Evolutionary conservation across 2,113 vertebrate species (phyloP), one percentile per base, ranked within the genome.

Genomic region (Lichenostomus cassidix): DNA sequence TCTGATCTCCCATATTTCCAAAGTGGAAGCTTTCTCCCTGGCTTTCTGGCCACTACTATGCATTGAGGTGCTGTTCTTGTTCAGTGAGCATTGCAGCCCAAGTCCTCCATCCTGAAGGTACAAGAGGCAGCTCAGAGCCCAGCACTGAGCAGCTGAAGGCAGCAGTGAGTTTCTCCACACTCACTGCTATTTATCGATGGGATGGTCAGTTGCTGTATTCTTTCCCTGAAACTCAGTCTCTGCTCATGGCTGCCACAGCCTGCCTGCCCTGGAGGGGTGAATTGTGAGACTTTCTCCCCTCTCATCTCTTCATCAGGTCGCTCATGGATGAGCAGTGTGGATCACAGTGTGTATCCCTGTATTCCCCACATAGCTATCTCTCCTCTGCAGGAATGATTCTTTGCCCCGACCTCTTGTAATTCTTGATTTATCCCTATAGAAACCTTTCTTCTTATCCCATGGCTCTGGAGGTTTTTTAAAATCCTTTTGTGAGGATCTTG

Each of bases 181-280:
- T 80, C 35, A 19, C 6, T 59, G 28, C 77, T 60, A 5, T 53
- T 42, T 27, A 16, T 55, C 1, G 0, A 6, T 2, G 4, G 20
- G 29, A 39, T 3, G 6, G 18, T 84, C 69, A 33, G 23, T 69
- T 74, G 33, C 58, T 80, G 24, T 52, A 74, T 71, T 46, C 59
- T 63, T 39, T 42, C 50, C 35, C 69, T 41, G 44, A 63, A 64
- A 59, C 37, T 47, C 35, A 4, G 37, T 29, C 46, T 90, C 4
- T 88, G 53, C 44, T 53, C 19, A 3, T 0, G 1, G 42, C 49
- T 87, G 41, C 74, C 53, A 41, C 68, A 7, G 0, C 53, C 74
- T 73, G 53, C 21, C 59, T 64, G 19, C 53, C 68, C 39, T 69
- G 59, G 60, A 63, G 67, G 23, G 12, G 28, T 1, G 25, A 42